Evolutionary conservation across 2,797 vertebrate genomes (phyloP).

Genomic region (Platalea minor): DNA sequence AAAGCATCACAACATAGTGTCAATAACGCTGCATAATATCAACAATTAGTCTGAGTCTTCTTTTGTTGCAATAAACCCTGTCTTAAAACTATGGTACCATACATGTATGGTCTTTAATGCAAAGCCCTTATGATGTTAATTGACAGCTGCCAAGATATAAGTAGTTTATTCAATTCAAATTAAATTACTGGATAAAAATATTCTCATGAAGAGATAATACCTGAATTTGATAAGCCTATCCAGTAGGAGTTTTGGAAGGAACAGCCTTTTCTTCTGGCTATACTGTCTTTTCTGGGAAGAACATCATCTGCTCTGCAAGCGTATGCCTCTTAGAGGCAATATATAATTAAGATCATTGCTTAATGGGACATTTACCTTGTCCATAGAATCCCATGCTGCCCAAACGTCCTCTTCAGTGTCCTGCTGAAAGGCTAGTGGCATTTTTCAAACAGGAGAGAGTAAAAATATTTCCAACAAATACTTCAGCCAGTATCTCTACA

Average conservation of each 20-base stretch:
- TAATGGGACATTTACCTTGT: neutral
- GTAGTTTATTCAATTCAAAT: neutral
- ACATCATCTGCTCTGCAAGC: neutral
- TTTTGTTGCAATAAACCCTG: neutral
- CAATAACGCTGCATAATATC: neutral
- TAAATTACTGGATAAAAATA: neutral
- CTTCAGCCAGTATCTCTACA: neutral
- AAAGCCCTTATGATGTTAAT: neutral
- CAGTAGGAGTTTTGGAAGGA: neutral
- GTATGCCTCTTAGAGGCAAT: neutral
- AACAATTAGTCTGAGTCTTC: neutral
- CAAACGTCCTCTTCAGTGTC: neutral
- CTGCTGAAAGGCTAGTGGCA: neutral
- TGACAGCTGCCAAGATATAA: neutral
- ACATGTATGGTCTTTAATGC: neutral
- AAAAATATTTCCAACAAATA: neutral
- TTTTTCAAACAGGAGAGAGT: neutral
- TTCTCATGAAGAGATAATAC: neutral
- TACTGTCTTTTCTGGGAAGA: neutral
- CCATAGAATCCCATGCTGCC: neutral
- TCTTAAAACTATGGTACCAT: neutral
- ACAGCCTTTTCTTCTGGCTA: neutral
- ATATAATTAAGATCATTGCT: slow-evolving; percentile 20
- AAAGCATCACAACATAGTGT: neutral
- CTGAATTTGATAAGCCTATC: neutral